Evolutionary conservation across 2,797 vertebrate species (phyloP).

Genomic region (Eulemur albifrons): DNA sequence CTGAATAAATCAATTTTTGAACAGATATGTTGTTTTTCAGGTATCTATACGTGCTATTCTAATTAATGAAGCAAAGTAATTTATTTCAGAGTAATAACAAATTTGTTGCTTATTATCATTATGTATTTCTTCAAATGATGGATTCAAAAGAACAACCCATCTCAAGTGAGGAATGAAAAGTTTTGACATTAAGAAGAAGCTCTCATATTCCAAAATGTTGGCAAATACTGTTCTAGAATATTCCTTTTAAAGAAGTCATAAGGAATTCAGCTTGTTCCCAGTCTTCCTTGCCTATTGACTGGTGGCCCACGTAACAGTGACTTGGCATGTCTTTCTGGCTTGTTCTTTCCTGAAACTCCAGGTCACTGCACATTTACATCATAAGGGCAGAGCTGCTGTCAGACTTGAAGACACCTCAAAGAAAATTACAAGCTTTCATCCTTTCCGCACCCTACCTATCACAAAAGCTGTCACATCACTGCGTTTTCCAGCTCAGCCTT

Average conservation of each 20-base stretch:
- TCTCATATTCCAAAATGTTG: background rate
- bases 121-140: background rate
- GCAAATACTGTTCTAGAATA: background rate
- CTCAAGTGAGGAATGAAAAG: background rate
- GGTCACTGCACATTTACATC: background rate
- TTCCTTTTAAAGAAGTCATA: background rate
- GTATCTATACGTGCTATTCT: background rate
- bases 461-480: slow-evolving; percentile 35
- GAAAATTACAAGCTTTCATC: slow-evolving; percentile 66
- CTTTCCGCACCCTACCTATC: slow-evolving; percentile 48
- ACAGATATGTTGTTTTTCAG: background rate
- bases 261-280: background rate
- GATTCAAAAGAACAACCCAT: background rate
- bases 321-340: background rate
- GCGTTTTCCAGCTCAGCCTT: slow-evolving; percentile 21
- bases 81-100: background rate
- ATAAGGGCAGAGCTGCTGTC: slow-evolving; percentile 12
- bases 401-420: slow-evolving; percentile 43
- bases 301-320: background rate
- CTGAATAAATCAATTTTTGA: background rate
- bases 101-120: background rate
- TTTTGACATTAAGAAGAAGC: background rate
- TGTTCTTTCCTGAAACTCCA: background rate
- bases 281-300: background rate
- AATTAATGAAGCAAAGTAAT: background rate